Conservation (phyloP, 2,113 vertebrate genomes). For the Neotoma lepida region DNA sequence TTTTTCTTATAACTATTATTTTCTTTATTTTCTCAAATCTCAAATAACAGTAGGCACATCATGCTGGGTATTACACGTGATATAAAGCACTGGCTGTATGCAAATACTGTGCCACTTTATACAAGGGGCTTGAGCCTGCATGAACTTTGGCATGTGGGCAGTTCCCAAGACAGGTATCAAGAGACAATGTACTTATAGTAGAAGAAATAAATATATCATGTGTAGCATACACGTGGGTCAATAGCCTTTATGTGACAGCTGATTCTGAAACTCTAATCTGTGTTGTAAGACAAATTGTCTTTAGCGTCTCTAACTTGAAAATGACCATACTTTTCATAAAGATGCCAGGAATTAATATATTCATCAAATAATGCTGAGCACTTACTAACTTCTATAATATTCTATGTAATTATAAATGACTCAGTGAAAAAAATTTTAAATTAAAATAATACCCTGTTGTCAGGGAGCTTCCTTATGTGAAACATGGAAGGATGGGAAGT, state of each 20-base stretch:
- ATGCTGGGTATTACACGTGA: neutral
- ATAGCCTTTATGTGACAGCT: neutral
- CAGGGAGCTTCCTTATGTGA: neutral
- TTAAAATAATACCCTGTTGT: neutral
- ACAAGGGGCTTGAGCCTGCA: neutral
- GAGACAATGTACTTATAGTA: neutral
- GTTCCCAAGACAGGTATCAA: neutral
- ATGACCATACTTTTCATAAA: neutral
- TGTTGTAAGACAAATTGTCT: neutral
- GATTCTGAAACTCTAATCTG: neutral
- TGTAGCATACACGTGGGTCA: neutral
- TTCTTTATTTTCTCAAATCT: neutral
- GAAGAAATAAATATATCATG: neutral
- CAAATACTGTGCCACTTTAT: neutral
- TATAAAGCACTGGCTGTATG: neutral
- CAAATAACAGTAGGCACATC: neutral
- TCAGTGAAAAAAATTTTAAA: neutral
- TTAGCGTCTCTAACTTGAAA: conserved; percentile 30
- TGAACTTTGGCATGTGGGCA: neutral
- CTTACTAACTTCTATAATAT: neutral
- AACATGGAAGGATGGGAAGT: neutral
- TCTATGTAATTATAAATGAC: neutral
- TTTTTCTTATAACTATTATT: neutral
- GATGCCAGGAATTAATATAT: neutral
- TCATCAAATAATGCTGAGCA: neutral